These are phyloP conservation scores for Caenorhabditis sp. DNA, from an alignment of 2,888 invertebrate species.

Conservation along the genomic window DNA sequence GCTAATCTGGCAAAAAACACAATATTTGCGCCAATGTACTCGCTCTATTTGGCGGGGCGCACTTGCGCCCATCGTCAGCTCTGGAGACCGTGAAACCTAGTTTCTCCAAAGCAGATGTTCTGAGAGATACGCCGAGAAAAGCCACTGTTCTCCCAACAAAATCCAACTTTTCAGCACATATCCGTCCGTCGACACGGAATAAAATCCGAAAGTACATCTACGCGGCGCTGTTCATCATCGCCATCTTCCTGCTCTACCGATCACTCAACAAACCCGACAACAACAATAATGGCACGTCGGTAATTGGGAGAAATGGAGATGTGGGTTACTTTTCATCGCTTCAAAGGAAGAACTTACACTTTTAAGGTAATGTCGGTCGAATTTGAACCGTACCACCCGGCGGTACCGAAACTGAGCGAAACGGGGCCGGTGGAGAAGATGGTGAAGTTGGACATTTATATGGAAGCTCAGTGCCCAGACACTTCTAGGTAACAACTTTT, in stretches of 20 bases:
- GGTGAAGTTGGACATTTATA: slow-evolving; percentile 74
- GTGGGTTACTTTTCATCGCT: slow-evolving; percentile 12
- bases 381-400: slow-evolving; percentile 5
- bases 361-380: slow-evolving; percentile 57
- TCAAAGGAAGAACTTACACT: background rate
- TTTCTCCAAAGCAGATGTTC: too few species aligned
- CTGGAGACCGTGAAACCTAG: background rate
- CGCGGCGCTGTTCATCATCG: slow-evolving; percentile 40
- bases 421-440: slow-evolving; percentile 60
- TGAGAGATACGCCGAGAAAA: too few species aligned
- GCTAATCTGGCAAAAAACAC: too few species aligned
- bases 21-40: too few species aligned
- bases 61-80: too few species aligned
- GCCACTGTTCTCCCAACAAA: too few species aligned
- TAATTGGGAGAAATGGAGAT: slow-evolving; percentile 38
- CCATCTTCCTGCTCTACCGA: slow-evolving; percentile 44
- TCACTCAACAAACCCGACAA: slow-evolving; percentile 30
- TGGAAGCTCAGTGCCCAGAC: slow-evolving; percentile 79
- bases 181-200: slow-evolving; percentile 56
- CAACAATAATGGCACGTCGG: background rate
- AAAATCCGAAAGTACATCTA: slow-evolving; percentile 72
- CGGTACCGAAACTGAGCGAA: background rate
- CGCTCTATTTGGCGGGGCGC: too few species aligned
- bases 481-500: slow-evolving; percentile 64
- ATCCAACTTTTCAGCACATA: slow-evolving; percentile 61